These are phyloP conservation scores for Bradynema listronoti DNA, from an alignment of 1,140 invertebrate species.

Conservation along the genomic window DNA sequence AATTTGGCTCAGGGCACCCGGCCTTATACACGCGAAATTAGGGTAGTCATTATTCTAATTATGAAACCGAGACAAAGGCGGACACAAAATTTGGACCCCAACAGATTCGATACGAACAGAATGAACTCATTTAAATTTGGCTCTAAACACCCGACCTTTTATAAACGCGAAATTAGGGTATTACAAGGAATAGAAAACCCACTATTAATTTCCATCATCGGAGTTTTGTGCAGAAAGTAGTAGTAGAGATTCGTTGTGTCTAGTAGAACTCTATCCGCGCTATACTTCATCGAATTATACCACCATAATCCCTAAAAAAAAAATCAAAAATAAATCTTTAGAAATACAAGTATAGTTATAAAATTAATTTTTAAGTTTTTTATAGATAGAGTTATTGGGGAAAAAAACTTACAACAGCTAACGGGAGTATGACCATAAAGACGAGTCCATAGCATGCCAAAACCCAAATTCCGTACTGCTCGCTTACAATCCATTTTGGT, in stretches of 20 bases:
- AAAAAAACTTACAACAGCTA: conserved; percentile 66
- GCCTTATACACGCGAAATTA: too few relatives aligned
- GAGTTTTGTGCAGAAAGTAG: conserved; percentile 88
- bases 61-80: too few relatives aligned
- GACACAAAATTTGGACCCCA: too few relatives aligned
- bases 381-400: background rate
- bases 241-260: conserved; percentile 92
- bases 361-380: too few relatives aligned
- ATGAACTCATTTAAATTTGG: too few relatives aligned
- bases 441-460: conserved; percentile 87
- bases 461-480: conserved; percentile 96
- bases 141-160: too few relatives aligned
- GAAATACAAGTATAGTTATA: conserved; percentile 1
- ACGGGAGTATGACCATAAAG: conserved; percentile 93
- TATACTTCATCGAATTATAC: conserved; percentile 93
- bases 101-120: too few relatives aligned
- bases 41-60: too few relatives aligned
- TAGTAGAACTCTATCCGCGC: conserved; percentile 79
- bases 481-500: conserved; percentile 99
- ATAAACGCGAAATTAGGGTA: too few relatives aligned
- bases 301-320: conserved; percentile 80
- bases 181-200: too few relatives aligned
- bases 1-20: too few relatives aligned
- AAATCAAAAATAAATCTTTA: too few relatives aligned
- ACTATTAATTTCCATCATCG: conserved; percentile 82